These are phyloP conservation scores for Rhagologus leucostigma DNA, from an alignment of 2,113 vertebrate species.

Conservation along the genomic window DNA sequence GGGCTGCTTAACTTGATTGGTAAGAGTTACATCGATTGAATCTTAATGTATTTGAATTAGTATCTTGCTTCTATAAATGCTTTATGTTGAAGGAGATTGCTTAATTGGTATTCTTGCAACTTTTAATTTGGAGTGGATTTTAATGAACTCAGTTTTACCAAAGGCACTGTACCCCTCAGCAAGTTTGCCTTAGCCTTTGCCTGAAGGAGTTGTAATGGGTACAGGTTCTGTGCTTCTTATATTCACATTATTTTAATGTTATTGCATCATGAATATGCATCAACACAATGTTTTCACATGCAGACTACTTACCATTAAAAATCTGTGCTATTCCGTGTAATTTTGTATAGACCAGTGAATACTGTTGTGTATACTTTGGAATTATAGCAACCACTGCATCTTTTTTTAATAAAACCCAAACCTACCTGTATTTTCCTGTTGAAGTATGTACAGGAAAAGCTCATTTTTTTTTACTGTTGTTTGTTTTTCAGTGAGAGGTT, in stretches of 20 bases:
- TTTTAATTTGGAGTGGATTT: background rate
- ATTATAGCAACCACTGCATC: background rate
- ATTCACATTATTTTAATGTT: background rate
- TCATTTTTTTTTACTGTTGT: constrained; percentile 12
- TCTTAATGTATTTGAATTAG: background rate
- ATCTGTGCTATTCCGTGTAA: background rate
- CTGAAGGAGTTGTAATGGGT: background rate
- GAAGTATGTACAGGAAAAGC: background rate
- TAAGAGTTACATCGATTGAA: background rate
- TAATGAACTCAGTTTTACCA: background rate
- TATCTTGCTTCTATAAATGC: background rate
- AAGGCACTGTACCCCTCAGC: background rate
- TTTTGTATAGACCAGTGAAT: background rate
- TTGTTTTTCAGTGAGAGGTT: constrained; percentile 89
- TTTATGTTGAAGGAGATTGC: background rate
- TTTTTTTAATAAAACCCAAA: background rate
- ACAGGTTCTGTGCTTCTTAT: background rate
- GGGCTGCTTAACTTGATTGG: background rate
- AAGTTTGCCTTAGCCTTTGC: background rate
- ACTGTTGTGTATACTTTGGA: background rate
- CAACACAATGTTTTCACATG: background rate
- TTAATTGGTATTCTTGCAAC: background rate
- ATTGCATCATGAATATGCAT: background rate
- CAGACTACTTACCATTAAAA: background rate
- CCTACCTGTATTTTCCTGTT: background rate